These are phyloP conservation scores for Bungarus multicinctus DNA, from an alignment of 2,113 vertebrate species.

Conservation along the genomic window DNA sequence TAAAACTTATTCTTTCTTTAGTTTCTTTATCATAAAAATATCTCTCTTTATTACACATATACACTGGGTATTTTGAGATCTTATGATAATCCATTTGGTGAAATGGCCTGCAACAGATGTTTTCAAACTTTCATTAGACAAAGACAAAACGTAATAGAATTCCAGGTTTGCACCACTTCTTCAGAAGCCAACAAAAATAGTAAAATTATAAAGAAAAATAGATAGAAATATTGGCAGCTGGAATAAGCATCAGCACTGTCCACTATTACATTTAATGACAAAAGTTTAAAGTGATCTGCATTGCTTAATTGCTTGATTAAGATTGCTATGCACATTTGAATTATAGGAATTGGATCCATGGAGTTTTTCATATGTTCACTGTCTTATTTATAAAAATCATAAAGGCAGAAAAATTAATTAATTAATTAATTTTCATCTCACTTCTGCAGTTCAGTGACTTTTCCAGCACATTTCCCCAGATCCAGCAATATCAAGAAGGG, in stretches of 20 bases:
- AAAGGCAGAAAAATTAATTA: too few species aligned
- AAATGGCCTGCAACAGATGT: background rate
- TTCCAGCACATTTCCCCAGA: background rate
- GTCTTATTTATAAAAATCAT: too few species aligned
- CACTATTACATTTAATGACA: background rate
- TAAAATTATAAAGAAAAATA: background rate
- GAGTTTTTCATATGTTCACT: background rate
- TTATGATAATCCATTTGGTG: background rate
- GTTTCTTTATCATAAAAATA: slow-evolving; percentile 29
- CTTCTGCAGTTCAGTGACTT: background rate
- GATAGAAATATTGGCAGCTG: background rate
- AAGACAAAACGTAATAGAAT: slow-evolving; percentile 9
- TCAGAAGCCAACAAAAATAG: background rate
- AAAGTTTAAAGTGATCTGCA: background rate
- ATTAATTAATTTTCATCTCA: background rate
- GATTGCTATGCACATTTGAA: background rate
- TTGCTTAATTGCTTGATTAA: background rate
- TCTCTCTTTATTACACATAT: slow-evolving; percentile 10
- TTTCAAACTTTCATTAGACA: background rate
- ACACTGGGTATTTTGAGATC: background rate
- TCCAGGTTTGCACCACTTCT: background rate
- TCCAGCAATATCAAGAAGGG: background rate
- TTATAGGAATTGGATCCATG: background rate
- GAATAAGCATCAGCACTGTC: background rate
- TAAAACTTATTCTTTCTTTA: slow-evolving; percentile 35